Base-by-base conservation (phyloP, 2,113 vertebrate genomes). In the Todiramphus saurophagus region DNA sequence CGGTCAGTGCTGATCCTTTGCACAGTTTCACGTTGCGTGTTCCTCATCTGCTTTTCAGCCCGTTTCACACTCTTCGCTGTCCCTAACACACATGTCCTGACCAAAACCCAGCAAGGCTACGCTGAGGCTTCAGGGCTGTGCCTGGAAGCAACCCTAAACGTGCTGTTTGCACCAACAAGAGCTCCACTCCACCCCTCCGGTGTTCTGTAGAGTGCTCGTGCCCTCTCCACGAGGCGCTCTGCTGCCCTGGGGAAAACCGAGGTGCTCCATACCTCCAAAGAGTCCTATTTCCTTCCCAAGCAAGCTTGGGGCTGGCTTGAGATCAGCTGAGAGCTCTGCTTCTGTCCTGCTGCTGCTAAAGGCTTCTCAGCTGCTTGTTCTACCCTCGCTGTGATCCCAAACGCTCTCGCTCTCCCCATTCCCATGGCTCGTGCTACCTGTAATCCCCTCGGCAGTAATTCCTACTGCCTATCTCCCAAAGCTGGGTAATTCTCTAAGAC, bases 261-360 rank as follows among this genome's bases (percentile, higher is more conserved):
- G 67, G 44, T 64, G 43, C 68, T 87, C 66, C 41, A 10, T 18
- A 13, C 48, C 21, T 72, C 41, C 13, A 33, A 83, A 78, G 31
- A 60, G 46, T 31, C 39, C 27, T 2, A 1, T 4, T 59, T 37
- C 68, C 56, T 63, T 77, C 85, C 68, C 80, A 43, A 11, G 59
- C n/a, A n/a, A 80, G 21, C 50, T 8, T 39, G 73, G 77, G 67
- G 50, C 44, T 77, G 78, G 9, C 50, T 82, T 56, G 41, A 62
- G 63, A 33, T 3, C 1, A 11, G 50, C 10, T 8, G 59, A 53
- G 74, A 64, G 33, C 30, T 63, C 67, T 72, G 62, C 62, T 37
- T 21, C 31, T 35, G 59, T 44, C 35, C 44, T 62, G 0, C 46
- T 6, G 1, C 73, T 13, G n/a, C 46, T 13, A 6, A 0, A 0